Base-by-base conservation (phyloP, 2,797 vertebrate species). In the Coracias cyanogaster region DNA sequence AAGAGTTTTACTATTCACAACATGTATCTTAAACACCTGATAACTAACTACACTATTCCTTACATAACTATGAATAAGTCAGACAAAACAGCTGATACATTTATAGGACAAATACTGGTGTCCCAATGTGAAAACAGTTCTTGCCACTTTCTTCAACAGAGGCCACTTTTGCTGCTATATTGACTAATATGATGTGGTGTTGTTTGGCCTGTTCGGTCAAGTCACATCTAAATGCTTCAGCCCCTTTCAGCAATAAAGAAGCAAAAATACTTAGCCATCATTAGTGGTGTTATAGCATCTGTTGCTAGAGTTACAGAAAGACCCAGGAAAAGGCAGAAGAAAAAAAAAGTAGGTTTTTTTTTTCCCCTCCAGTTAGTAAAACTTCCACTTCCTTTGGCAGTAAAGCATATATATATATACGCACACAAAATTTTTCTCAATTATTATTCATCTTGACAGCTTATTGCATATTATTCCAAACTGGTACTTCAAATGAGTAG, bases 101-200 rank as follows among this genome's bases (percentile, higher is more conserved):
- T 57, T 80, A 35, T 15, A 76, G 48, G 29, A 76, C n/a, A 66
- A 88, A 65, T 39, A 71, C 19, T 77, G 41, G 15, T 16, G 22
- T 29, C 26, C 64, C 35, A 35, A 52, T 10, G 15, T 37, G 18
- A 57, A 79, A 78, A 54, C 25, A 49, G 31, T 37, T 54, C 89
- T 93, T 95, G 98, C 98, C 97, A 20, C 98, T 98, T 90, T 98
- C 98, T 24, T 97, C 97, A 55, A 97, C 89, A 15, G 98, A 99
- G 29, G 97, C 97, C 16, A 98, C 97, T 98, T 98, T 98, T 72
- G 98, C 98, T 3, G 95, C 98, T 89, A 98, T 96, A 86, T 98
- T 98, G 67, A 98, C 96, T 48, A 98, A 91, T 37, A 98, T 60
- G 72, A 96, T 97, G 25, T 80, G 96, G 96, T 98, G 98, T 25